Conservation (phyloP, 2,113 vertebrate genomes). For the Pteronura brasiliensis region DNA sequence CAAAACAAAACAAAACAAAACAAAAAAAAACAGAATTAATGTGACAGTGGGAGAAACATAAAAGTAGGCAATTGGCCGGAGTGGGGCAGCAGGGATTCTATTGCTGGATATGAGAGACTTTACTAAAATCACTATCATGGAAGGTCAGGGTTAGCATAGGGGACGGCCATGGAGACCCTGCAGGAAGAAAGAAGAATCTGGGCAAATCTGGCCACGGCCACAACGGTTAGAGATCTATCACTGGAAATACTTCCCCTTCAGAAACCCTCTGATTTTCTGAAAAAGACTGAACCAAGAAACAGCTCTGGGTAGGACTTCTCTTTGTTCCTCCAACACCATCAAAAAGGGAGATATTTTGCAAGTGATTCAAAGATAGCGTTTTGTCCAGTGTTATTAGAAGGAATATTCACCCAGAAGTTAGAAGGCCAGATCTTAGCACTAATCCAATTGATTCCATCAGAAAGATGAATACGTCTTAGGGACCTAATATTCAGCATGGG, state of each 20-base stretch:
- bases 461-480: not conserved
- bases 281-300: not conserved
- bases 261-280: not conserved
- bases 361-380: not conserved
- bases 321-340: not conserved
- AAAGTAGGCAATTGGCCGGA: not conserved
- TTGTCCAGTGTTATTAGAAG: not conserved
- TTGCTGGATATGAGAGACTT: not conserved
- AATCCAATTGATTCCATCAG: not conserved
- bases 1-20: not conserved
- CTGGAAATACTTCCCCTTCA: not conserved
- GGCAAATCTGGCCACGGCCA: not conserved
- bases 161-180: not conserved
- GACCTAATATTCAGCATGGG: not conserved
- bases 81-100: not conserved
- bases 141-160: not conserved
- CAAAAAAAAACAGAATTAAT: not conserved
- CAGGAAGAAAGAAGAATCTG: not conserved
- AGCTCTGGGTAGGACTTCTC: not conserved
- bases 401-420: not conserved
- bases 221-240: not conserved
- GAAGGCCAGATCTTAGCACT: not conserved
- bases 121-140: not conserved
- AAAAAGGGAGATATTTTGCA: not conserved
- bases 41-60: not conserved